Evolutionary conservation across 2,888 invertebrate species (phyloP), one percentile per base, ranked within the genome.

Genomic region (Agonopterix alstromeriana): DNA sequence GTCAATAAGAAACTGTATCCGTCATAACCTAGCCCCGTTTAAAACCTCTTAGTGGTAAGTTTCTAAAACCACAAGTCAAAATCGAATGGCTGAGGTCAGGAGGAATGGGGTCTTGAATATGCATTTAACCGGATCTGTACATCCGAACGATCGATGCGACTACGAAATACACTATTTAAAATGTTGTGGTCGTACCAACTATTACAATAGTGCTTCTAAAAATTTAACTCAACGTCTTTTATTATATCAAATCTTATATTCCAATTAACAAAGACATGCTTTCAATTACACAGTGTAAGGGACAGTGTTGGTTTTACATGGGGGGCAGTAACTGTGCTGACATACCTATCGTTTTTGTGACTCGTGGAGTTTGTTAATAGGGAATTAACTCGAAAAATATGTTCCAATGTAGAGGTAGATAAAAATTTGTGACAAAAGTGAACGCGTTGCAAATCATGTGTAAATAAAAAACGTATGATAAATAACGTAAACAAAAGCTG

Each of bases 231-330:
- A 1, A 3, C 4, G 2, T 17, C 1, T 14, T 17, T 3, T 17
- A 17, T 38, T 14, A 38, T 47, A 48, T 36, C 10, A 14, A 3
- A 42, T 14, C 54, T 58, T 63, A 68, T 66, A 72, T 64, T 56
- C 70, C 74, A 73, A 70, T 68, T 67, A 70, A 71, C 42, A 53
- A 54, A 63, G 53, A 61, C 77, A 76, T 77, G 76, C 76, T 65
- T 62, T 70, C 53, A 67, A 65, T 64, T 58, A 57, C 55, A 54
- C 53, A 54, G 52, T 45, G 44, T 51, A 54, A 56, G 36, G 36
- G 10, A 35, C 7, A 27, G 27, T 9, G 40, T 9, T 40, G 5
- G 10, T 9, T 40, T 40, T 40, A n/a, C 38, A 10, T 10, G 38
- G 10, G n/a, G 40, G 40, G 40, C 1, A n/a, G 40, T 5, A 40